These are phyloP conservation scores for Smittia sp. DNA, from an alignment of 2,888 invertebrate species.

Conservation along the genomic window DNA sequence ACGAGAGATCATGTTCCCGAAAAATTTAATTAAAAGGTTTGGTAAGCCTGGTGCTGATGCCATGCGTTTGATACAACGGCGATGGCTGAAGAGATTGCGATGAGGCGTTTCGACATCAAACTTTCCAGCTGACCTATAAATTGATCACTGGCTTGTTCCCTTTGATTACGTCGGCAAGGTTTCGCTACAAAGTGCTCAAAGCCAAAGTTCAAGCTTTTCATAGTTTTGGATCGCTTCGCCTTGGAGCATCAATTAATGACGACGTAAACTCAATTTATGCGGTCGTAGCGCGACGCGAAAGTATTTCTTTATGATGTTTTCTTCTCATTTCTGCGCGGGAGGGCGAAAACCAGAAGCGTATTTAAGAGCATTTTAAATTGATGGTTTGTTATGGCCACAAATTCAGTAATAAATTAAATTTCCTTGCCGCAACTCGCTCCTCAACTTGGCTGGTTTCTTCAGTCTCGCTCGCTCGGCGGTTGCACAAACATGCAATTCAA, in stretches of 20 bases:
- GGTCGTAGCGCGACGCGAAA: not conserved
- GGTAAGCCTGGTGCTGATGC: not conserved
- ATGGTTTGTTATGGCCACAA: slow-evolving; percentile 36
- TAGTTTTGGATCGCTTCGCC: too few species aligned
- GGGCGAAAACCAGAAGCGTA: slow-evolving; percentile 13
- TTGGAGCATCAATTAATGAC: not conserved
- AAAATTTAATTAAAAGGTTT: slow-evolving; percentile 28
- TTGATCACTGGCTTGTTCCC: too few species aligned
- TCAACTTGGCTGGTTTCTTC: not conserved
- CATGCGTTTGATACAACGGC: too few species aligned
- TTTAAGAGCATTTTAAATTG: slow-evolving; percentile 20
- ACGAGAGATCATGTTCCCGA: slow-evolving; percentile 3
- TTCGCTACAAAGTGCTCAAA: too few species aligned
- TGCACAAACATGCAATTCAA: not conserved
- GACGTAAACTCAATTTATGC: not conserved
- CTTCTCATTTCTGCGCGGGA: not conserved
- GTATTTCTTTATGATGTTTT: not conserved
- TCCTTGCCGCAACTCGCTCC: not conserved
- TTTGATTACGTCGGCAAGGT: too few species aligned
- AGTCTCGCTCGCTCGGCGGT: not conserved
- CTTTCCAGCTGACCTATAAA: too few species aligned
- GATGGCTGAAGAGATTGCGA: too few species aligned
- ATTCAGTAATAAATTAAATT: slow-evolving; percentile 30
- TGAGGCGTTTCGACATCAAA: too few species aligned
- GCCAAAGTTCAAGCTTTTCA: too few species aligned